Evolutionary conservation across 2,113 vertebrate genomes (phyloP).

Genomic region (Odontophorus gujanensis): DNA sequence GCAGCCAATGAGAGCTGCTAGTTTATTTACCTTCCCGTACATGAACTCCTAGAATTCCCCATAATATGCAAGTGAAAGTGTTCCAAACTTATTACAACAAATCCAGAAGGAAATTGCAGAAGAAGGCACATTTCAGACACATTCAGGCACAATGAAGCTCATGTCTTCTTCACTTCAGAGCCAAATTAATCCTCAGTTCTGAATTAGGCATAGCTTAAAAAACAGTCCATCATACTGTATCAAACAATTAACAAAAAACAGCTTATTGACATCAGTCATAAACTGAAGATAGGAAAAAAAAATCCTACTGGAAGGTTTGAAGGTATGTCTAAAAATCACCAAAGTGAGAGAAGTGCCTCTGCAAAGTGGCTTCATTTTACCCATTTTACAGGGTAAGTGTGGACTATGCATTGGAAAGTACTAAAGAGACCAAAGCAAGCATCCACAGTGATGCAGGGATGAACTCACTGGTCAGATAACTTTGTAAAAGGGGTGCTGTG

Average conservation of each 20-base stretch:
- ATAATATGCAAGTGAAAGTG: not conserved
- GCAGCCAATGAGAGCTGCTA: no score
- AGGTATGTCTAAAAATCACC: not conserved
- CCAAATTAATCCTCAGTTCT: not conserved
- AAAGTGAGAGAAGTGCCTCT: not conserved
- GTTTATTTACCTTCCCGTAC: not conserved
- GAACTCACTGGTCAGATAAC: not conserved
- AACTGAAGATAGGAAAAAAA: not conserved
- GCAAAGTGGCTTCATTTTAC: not conserved
- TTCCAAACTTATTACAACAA: not conserved
- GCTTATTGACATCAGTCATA: not conserved
- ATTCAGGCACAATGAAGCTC: constrained; percentile 11
- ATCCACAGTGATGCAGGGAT: not conserved
- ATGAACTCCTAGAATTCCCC: not conserved
- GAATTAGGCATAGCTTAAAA: not conserved
- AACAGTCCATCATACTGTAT: not conserved
- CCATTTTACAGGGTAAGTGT: not conserved
- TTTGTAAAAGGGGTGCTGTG: not conserved
- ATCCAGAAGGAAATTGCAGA: constrained; percentile 26
- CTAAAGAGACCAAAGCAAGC: not conserved
- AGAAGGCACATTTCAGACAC: not conserved
- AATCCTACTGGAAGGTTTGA: not conserved
- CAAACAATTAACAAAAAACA: not conserved
- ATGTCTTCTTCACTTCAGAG: not conserved
- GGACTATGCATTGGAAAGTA: not conserved